A percentile compares a stretch with the other conserved stretches of the same genome.
phyloP scores from a whole-genome alignment of 2,797 vertebrate species.

The Mionectes olivaceus region DNA sequence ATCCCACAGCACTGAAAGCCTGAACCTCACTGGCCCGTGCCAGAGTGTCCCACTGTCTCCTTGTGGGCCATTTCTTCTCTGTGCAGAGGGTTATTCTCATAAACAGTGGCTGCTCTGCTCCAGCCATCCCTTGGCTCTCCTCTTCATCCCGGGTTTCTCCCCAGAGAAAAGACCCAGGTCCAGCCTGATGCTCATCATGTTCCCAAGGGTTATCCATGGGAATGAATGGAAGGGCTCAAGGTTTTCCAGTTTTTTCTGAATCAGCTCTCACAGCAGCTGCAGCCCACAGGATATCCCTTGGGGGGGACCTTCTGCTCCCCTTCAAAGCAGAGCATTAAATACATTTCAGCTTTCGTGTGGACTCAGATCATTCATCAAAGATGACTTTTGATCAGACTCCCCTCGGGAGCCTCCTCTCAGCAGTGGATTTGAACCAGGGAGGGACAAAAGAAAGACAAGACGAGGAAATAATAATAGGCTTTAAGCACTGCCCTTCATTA shows the following conservation, averaged over 20 bases:
- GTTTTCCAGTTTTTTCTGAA: not conserved
- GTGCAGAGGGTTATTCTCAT: not conserved
- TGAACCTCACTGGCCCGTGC: not conserved
- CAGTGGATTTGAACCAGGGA: slow-evolving; percentile 9
- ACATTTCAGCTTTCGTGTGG: not conserved
- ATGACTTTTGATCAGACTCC: slow-evolving; percentile 40
- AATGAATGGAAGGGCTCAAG: not conserved
- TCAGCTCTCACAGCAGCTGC: not conserved
- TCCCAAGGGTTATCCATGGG: not conserved
- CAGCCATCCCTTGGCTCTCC: not conserved
- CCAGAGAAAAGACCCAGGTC: not conserved
- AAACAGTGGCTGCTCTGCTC: not conserved
- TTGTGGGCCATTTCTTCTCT: rapidly evolving
- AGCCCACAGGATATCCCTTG: not conserved
- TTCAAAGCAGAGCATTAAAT: slow-evolving; percentile 9
- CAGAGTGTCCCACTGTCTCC: not conserved
- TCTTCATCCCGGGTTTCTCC: not conserved
- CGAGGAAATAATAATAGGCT: slow-evolving; percentile 13
- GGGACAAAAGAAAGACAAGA: slow-evolving; percentile 45
- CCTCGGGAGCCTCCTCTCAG: slow-evolving; percentile 11
- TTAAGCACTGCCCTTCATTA: slow-evolving; percentile 50
- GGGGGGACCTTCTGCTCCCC: not conserved
- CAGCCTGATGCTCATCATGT: rapidly evolving
- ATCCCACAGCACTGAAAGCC: not conserved
- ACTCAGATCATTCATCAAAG: slow-evolving; percentile 55